Percentiles rank a stretch among this genome's conserved stretches.
phyloP scores from a whole-genome alignment of 2,888 invertebrate species.

The Zaprionus obscuricornis region DNA sequence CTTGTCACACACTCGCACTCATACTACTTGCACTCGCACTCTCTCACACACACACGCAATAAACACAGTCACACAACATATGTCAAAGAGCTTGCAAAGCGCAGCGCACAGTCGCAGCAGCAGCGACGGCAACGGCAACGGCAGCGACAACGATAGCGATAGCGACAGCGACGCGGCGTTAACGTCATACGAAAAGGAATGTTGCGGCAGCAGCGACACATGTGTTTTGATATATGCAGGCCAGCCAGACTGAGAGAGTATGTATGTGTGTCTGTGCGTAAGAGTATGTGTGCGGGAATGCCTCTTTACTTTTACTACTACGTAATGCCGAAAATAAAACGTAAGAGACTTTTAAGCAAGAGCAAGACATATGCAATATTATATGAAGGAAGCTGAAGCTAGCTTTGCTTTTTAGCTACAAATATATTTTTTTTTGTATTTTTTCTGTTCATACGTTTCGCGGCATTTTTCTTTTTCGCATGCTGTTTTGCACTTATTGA shows the following conservation, averaged over 20 bases:
- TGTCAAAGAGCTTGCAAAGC: slow-evolving; percentile 43
- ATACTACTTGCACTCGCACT: no score
- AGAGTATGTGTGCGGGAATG: slow-evolving; percentile 62
- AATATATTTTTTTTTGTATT: slow-evolving; percentile 13
- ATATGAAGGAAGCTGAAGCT: slow-evolving; percentile 24
- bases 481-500: slow-evolving; percentile 45
- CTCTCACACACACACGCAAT: slow-evolving; percentile 11
- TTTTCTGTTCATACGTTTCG: slow-evolving; percentile 48
- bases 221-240: slow-evolving; percentile 61
- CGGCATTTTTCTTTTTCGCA: slow-evolving; percentile 52
- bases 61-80: slow-evolving; percentile 35
- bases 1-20: slow-evolving; percentile 38
- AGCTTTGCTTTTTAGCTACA: slow-evolving; percentile 45
- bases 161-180: slow-evolving; percentile 33
- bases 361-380: slow-evolving; percentile 43
- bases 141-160: slow-evolving; percentile 24
- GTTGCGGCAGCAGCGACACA: slow-evolving; percentile 50
- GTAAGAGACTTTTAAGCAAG: slow-evolving; percentile 17
- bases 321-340: slow-evolving; percentile 55
- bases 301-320: slow-evolving; percentile 69
- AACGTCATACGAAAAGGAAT: slow-evolving; percentile 61
- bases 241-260: slow-evolving; percentile 11
- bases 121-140: slow-evolving; percentile 2
- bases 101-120: background rate
- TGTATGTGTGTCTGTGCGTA: slow-evolving; percentile 26